Evolutionary conservation across 2,113 vertebrate genomes (phyloP).

Genomic region (Haliaeetus leucogaster): DNA sequence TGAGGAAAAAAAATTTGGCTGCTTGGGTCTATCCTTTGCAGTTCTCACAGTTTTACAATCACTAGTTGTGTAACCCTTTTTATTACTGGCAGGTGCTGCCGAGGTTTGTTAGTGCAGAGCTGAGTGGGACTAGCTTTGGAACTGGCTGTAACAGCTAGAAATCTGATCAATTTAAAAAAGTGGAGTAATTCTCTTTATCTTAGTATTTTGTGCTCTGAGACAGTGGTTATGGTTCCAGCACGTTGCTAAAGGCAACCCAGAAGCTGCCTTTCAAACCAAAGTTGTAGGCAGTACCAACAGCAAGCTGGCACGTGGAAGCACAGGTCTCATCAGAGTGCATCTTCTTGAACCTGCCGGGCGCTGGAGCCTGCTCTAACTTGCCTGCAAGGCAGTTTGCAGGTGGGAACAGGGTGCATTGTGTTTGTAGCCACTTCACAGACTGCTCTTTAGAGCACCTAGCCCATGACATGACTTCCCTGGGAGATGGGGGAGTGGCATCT

Average conservation of each 20-base stretch:
- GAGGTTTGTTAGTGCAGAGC: background rate
- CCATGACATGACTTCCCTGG: background rate
- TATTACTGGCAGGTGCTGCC: background rate
- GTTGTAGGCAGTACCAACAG: background rate
- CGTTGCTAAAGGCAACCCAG: background rate
- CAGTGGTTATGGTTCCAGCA: background rate
- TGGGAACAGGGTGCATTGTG: fast-evolving
- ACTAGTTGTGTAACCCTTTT: background rate
- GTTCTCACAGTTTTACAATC: background rate
- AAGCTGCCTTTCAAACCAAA: background rate
- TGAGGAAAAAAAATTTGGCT: background rate
- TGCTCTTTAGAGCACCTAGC: background rate
- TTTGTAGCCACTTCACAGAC: background rate
- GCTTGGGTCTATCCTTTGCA: background rate
- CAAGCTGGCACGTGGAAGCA: fast-evolving
- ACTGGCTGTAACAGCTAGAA: background rate
- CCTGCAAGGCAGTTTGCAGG: background rate
- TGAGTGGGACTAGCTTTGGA: background rate
- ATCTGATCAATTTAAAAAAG: background rate
- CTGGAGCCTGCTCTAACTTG: background rate
- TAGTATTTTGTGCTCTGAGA: background rate
- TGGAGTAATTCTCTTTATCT: background rate
- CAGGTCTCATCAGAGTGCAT: background rate
- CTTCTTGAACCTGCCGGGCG: fast-evolving
- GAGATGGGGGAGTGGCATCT: background rate